Percentiles rank a stretch among this genome's conserved stretches.
phyloP scores from a whole-genome alignment of 2,888 invertebrate species.

The Dicyrtoma fusca region DNA sequence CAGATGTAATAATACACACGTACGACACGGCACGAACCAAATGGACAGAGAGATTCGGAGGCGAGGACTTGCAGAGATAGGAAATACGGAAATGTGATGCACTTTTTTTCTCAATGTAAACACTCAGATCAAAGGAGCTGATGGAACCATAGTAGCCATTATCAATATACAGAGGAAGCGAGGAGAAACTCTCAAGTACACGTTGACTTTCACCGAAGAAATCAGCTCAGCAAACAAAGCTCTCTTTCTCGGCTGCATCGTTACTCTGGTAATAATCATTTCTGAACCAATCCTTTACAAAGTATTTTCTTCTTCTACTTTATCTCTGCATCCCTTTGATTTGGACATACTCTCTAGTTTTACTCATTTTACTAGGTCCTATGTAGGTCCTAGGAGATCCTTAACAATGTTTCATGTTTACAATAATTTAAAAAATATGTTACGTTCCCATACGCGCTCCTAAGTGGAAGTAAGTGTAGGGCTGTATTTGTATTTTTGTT shows the following conservation, averaged over 20 bases:
- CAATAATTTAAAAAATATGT: neutral
- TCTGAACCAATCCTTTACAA: constrained; percentile 1
- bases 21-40: neutral
- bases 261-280: constrained; percentile 52
- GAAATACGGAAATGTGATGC: constrained; percentile 8
- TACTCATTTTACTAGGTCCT: too few species aligned
- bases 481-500: too few species aligned
- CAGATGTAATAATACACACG: too few species aligned
- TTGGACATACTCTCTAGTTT: neutral
- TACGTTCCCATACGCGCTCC: too few species aligned
- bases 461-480: too few species aligned
- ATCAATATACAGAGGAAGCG: constrained; percentile 56
- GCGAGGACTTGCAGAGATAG: too few species aligned
- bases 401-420: neutral
- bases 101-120: constrained; percentile 7
- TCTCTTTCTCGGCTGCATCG: constrained; percentile 55
- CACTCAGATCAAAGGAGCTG: constrained; percentile 55
- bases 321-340: neutral
- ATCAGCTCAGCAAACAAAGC: constrained; percentile 56
- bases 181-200: constrained; percentile 55
- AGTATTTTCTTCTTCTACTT: neutral
- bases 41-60: neutral
- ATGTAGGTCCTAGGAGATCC: too few species aligned
- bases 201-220: constrained; percentile 55
- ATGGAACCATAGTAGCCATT: constrained; percentile 55